Evolutionary conservation across 2,797 vertebrate species (phyloP).

Genomic region (Rhincodon typus): DNA sequence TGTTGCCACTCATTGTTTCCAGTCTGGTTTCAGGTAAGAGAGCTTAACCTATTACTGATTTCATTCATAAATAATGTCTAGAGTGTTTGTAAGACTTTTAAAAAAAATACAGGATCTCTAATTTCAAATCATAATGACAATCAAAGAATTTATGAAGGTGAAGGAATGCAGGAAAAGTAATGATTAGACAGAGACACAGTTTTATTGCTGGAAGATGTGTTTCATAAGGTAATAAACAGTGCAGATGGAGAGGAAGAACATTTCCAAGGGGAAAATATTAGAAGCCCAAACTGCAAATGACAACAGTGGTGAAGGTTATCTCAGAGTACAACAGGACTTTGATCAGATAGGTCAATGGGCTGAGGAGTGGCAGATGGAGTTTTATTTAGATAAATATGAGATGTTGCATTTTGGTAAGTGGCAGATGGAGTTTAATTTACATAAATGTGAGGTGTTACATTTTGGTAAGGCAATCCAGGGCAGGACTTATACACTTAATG

Average conservation of each 20-base stretch:
- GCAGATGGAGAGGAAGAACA: neutral
- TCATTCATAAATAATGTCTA: neutral
- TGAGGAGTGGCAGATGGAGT: too few species aligned
- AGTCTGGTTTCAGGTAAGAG: conserved; percentile 92
- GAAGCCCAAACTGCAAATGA: neutral
- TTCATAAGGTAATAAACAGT: neutral
- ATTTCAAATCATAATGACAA: neutral
- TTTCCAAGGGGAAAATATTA: neutral
- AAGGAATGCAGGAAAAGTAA: neutral
- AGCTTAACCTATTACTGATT: neutral
- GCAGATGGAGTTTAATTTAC: too few species aligned
- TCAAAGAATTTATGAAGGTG: neutral
- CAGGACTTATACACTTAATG: too few species aligned
- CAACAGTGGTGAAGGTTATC: neutral
- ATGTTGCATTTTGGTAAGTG: too few species aligned
- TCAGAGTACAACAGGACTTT: too few species aligned
- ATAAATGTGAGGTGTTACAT: too few species aligned
- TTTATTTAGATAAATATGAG: too few species aligned
- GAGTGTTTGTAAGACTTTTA: neutral
- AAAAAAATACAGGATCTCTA: neutral
- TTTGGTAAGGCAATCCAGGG: too few species aligned
- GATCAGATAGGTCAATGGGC: too few species aligned
- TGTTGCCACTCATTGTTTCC: conserved; percentile 88
- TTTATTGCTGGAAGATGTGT: neutral
- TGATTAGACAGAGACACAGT: neutral